Percentiles rank a stretch among this genome's conserved stretches.
Conservation (phyloP, 2,797 vertebrate species). For the Spinus pinus region DNA sequence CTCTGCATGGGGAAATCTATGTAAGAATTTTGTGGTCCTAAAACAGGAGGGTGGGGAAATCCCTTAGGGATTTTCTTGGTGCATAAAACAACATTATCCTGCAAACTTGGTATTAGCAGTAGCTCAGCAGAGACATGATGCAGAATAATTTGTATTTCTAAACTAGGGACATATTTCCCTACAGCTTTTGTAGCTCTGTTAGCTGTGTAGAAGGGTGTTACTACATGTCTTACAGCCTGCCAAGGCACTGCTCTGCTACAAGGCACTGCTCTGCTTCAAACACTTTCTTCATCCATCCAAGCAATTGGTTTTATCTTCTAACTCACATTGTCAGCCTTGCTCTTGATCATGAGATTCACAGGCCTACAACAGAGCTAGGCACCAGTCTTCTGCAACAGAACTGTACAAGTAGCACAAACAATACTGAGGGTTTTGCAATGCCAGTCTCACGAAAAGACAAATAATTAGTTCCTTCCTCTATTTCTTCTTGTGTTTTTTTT, state of each 20-base stretch:
- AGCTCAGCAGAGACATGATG: not conserved
- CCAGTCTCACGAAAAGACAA: not conserved
- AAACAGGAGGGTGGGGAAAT: not conserved
- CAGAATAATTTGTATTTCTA: not conserved
- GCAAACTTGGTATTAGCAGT: not conserved
- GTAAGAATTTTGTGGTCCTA: not conserved
- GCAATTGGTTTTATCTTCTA: not conserved
- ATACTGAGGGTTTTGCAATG: not conserved
- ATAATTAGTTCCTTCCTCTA: not conserved
- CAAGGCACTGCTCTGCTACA: not conserved
- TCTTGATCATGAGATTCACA: conserved; percentile 10
- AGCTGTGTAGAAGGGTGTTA: not conserved
- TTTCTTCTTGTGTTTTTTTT: not conserved
- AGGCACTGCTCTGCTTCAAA: not conserved
- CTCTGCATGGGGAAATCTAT: not conserved
- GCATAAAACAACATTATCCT: not conserved
- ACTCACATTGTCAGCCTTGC: not conserved
- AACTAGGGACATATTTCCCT: not conserved
- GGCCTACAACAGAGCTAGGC: not conserved
- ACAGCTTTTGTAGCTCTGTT: not conserved
- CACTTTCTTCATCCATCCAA: not conserved
- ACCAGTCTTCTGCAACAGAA: not conserved
- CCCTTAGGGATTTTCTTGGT: not conserved
- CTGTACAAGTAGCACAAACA: not conserved
- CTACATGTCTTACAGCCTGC: not conserved